Evolutionary conservation across 2,113 vertebrate genomes (phyloP).

Genomic region (Seriola dumerili): DNA sequence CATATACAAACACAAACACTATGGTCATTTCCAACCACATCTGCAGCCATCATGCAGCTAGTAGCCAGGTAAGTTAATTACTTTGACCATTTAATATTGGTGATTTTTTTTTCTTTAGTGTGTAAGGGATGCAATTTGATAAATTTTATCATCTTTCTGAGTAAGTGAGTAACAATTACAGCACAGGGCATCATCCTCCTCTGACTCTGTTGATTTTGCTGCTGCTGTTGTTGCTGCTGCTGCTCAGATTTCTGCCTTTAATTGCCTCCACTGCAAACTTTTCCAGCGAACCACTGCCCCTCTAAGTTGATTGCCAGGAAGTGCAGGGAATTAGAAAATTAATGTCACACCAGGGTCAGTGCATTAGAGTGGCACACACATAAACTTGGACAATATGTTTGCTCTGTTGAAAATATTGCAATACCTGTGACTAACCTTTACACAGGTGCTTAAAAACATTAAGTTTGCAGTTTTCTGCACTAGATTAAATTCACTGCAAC

Average conservation of each 20-base stretch:
- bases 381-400: constrained; percentile 23
- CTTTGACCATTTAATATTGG: constrained; percentile 75
- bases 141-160: constrained; percentile 78
- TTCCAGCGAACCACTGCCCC: constrained; percentile 79
- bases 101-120: constrained; percentile 59
- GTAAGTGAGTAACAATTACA: constrained; percentile 80
- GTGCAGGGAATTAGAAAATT: constrained; percentile 84
- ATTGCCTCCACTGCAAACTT: constrained; percentile 78
- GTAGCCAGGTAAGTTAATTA: constrained; percentile 79
- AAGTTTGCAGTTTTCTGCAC: constrained; percentile 9
- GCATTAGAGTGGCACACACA: constrained; percentile 65
- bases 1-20: constrained; percentile 67
- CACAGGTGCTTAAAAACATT: constrained; percentile 8
- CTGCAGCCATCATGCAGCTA: constrained; percentile 63
- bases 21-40: constrained; percentile 66
- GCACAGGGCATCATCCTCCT: constrained; percentile 46
- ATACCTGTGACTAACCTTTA: constrained; percentile 11
- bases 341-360: constrained; percentile 77
- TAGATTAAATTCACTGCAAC: neutral
- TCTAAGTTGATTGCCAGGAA: constrained; percentile 84
- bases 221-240: constrained; percentile 60
- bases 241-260: constrained; percentile 70
- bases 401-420: constrained; percentile 20
- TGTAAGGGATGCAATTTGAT: constrained; percentile 76
- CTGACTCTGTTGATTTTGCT: constrained; percentile 51